Evolutionary conservation across 2,113 vertebrate genomes (phyloP), one percentile per base, ranked within the genome.

Genomic region (Gnathonemus echidnorhynchus): DNA sequence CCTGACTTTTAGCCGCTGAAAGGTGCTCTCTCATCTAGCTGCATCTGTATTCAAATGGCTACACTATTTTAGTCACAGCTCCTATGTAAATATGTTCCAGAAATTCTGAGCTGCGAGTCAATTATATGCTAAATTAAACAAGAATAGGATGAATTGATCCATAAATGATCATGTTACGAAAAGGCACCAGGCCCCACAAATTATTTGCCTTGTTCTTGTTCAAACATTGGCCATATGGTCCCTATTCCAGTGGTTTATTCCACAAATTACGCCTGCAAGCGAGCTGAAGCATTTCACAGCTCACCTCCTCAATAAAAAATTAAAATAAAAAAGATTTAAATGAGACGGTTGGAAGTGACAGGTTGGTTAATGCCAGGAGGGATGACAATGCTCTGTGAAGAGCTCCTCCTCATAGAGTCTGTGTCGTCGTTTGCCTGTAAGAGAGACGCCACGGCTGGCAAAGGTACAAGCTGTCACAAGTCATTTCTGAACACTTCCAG

Each of bases 121-220:
- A 97, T 97, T 95, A 97, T 92, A 97, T 95, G 96, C 92, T 94
- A 96, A 96, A 97, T 96, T 97, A 97, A 97, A 96, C 95, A 93
- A 96, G 94, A 97, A 96, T 95, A 95, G 93, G 94, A 96, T 96
- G 94, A 96, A 94, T 92, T 96, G 95, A 95, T 97, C 94, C 95
- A 96, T 96, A 96, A 96, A 96, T 94, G 96, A 97, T 95, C 95
- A 96, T 95, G 95, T 96, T 96, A 96, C 94, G 95, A 94, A 92
- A 92, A 95, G 91, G 70, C 91, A 92, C 92, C 90, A 93, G 92
- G 91, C 94, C 94, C 92, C 91, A 89, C 94, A 95, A 96, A 96
- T 96, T 92, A 95, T 93, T 92, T 90, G 93, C 91, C 85, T 94
- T 95, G 91, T 94, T 94, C 90, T 92, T 93, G 88, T 93, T 95